Evolutionary conservation across 1,140 invertebrate genomes (phyloP).

Genomic region (Sitophilus oryzae): DNA sequence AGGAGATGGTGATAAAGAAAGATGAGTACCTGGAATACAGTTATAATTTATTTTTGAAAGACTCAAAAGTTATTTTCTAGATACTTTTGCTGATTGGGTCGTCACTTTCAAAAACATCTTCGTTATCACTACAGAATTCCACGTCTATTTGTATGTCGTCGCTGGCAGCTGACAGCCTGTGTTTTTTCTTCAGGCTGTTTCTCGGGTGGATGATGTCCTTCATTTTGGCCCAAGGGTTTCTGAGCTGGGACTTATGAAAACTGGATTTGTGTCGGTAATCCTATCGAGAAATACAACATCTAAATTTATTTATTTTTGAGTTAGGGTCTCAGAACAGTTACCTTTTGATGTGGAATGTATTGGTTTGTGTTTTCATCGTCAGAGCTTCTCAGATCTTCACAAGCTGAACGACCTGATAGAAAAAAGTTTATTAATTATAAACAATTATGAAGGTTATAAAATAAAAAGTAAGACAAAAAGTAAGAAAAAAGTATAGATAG

Average conservation of each 20-base stretch:
- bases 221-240: constrained; percentile 64
- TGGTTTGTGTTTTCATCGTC: constrained; percentile 32
- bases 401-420: constrained; percentile 10
- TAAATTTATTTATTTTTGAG: background rate
- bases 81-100: constrained; percentile 37
- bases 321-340: constrained; percentile 1
- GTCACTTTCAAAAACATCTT: constrained; percentile 49
- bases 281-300: background rate
- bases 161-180: constrained; percentile 39
- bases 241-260: constrained; percentile 31
- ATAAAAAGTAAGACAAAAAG: background rate
- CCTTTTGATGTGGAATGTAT: constrained; percentile 34
- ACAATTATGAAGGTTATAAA: background rate
- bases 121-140: constrained; percentile 43
- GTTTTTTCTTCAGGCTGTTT: constrained; percentile 59
- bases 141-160: constrained; percentile 39
- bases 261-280: constrained; percentile 27
- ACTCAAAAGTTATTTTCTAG: too few species aligned
- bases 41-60: too few species aligned
- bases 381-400: constrained; percentile 30
- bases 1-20: constrained; percentile 20
- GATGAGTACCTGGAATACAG: constrained; percentile 15
- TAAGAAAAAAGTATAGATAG: too few species aligned
- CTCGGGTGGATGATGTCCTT: constrained; percentile 65
- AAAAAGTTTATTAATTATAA: constrained; percentile 1